These are phyloP conservation scores for Psococerastis gibbosa DNA, from an alignment of 2,888 invertebrate species.

Conservation along the genomic window DNA sequence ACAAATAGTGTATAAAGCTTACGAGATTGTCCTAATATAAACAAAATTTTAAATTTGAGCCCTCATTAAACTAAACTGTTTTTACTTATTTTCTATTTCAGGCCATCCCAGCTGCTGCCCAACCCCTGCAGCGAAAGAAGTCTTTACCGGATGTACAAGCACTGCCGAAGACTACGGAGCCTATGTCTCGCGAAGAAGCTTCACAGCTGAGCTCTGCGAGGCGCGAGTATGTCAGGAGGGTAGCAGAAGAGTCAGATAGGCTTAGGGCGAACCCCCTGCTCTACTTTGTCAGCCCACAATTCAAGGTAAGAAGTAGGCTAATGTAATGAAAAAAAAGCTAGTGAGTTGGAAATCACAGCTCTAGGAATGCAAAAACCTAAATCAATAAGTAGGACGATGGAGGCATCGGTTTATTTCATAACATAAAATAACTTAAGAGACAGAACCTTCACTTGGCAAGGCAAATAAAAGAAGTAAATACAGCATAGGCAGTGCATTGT, in stretches of 20 bases:
- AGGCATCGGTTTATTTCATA: too few relatives aligned
- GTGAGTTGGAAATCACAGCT: too few relatives aligned
- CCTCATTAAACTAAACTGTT: slow-evolving; percentile 15
- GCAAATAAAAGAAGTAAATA: not conserved
- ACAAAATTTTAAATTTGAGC: too few relatives aligned
- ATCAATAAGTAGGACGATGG: too few relatives aligned
- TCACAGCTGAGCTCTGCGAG: slow-evolving; percentile 83
- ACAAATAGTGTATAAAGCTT: too few relatives aligned
- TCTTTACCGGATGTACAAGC: slow-evolving; percentile 90
- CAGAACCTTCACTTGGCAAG: not conserved
- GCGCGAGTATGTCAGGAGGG: slow-evolving; percentile 82
- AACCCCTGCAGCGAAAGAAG: slow-evolving; percentile 75
- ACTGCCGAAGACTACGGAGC: slow-evolving; percentile 57
- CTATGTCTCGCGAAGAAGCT: slow-evolving; percentile 89
- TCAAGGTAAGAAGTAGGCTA: slow-evolving; percentile 56
- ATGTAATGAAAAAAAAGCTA: too few relatives aligned
- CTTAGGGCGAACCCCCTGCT: slow-evolving; percentile 86
- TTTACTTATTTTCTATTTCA: slow-evolving; percentile 23
- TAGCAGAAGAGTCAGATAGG: slow-evolving; percentile 78
- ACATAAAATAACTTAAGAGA: too few relatives aligned
- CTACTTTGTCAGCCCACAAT: slow-evolving; percentile 91
- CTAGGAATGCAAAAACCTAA: too few relatives aligned
- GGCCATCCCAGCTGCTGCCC: slow-evolving; percentile 57
- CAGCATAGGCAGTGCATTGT: too few relatives aligned
- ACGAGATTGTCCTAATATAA: too few relatives aligned